Evolutionary conservation across 2,797 vertebrate genomes (phyloP).

Genomic region (Pantherophis vulpinus): DNA sequence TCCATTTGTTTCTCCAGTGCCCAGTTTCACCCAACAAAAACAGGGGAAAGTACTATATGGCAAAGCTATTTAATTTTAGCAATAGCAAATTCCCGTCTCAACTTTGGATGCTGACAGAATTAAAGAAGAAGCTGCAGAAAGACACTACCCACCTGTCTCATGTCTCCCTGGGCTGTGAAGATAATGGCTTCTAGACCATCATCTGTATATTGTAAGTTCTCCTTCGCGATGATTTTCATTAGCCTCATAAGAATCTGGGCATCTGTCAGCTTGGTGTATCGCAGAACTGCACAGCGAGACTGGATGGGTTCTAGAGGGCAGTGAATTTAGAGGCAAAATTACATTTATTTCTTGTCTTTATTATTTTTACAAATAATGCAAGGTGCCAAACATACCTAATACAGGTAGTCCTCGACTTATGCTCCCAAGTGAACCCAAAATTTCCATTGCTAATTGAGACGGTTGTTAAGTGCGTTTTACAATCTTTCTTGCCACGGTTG

Average conservation of each 20-base stretch:
- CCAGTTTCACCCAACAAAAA: neutral
- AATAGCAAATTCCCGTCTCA: neutral
- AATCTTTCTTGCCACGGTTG: neutral
- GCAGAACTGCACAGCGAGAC: conserved; percentile 93
- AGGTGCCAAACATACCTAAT: neutral
- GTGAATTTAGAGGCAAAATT: neutral
- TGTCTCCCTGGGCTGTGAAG: conserved; percentile 97
- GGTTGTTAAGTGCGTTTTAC: neutral
- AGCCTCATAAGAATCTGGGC: conserved; percentile 87
- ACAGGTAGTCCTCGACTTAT: neutral
- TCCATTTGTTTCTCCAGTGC: neutral
- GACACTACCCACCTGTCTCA: conserved; percentile 86
- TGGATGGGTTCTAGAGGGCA: conserved; percentile 87
- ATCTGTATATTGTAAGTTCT: conserved; percentile 80
- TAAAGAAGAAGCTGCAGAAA: neutral
- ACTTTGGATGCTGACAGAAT: neutral
- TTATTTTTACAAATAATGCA: neutral
- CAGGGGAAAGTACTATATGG: neutral
- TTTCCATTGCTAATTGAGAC: neutral
- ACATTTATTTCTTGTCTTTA: neutral
- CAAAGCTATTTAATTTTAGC: neutral
- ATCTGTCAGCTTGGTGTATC: conserved; percentile 91
- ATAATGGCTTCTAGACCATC: conserved; percentile 95
- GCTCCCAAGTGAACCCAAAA: neutral
- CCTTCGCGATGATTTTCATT: conserved; percentile 85